Base-by-base conservation (phyloP, 1,140 invertebrate species). In the Manduca sexta region DNA sequence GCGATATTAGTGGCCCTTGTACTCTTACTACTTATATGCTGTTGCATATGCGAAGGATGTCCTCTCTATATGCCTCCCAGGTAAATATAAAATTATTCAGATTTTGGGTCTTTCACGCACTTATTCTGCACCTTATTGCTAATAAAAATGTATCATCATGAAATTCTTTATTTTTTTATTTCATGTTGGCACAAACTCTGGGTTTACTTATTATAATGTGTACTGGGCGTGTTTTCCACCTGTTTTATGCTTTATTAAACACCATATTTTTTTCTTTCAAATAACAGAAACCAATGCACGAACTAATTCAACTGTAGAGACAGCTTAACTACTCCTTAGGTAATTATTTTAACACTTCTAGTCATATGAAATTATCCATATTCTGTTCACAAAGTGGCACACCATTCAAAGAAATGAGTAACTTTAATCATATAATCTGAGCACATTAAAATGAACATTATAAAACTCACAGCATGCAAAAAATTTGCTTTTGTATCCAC, bases 21-120 rank as follows among this genome's bases (percentile, higher is more conserved):
- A n/a, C 88, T 94, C 29, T 75, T 94, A 31, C 87, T 90, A 18
- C 74, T 94, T 29, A 90, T 95, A 42, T 86, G 92, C 15, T 95
- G 94, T 75, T 95, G 93, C 64, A 91, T 94, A 45, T 94, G 93
- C 70, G 90, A 92, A 58, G 91, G 91, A 56, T 95, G 94, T 83
- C 93, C 93, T 2, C 88, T 94, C 42, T 95, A 94, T 60, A 91
- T 92, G 82, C 90, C 91, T 39, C 90, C 92, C n/a, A 89, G 90
- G 88, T 89, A 86, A 88, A 56, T 58, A 41, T 58, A 8, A 11
- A 30, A 30, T 43, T 30, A 35, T 12, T 11, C 3, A 2, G n/a
- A 35, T 4, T 12, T 35, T 35, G n/a, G 5, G n/a, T 35, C n/a
- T 35, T 35, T 12, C 21, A 26, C 21, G 21, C 21, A 26, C 21